These are phyloP conservation scores for Hemicrepidius hirtus DNA, from an alignment of 2,888 invertebrate species.

Conservation along the genomic window DNA sequence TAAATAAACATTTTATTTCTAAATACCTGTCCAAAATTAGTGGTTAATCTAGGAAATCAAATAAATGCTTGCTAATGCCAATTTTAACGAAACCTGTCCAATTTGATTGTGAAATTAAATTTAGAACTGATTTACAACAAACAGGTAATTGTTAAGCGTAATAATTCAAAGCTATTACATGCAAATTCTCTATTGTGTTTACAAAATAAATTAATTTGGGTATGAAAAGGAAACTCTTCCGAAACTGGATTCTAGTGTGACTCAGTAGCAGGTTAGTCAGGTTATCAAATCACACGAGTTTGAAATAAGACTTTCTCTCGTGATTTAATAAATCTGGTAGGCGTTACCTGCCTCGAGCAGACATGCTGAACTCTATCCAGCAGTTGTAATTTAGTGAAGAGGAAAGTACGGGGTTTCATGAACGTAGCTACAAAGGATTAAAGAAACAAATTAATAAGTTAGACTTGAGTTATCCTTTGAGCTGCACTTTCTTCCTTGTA, in stretches of 20 bases:
- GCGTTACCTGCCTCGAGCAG: constrained; percentile 42
- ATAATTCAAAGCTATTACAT: background rate
- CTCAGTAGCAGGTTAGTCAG: constrained; percentile 17
- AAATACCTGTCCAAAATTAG: too few species aligned
- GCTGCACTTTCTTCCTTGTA: constrained; percentile 11
- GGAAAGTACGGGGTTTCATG: constrained; percentile 27
- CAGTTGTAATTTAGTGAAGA: constrained; percentile 20
- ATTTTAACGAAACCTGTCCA: background rate
- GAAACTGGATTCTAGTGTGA: constrained; percentile 19
- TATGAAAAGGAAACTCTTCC: background rate
- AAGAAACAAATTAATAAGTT: constrained; percentile 45
- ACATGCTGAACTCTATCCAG: constrained; percentile 24
- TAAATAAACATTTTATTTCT: too few species aligned
- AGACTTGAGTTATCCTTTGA: constrained; percentile 28
- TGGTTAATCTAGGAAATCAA: too few species aligned
- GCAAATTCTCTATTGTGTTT: background rate
- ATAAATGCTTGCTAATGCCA: too few species aligned
- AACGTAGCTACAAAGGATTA: constrained; percentile 30
- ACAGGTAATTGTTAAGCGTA: background rate
- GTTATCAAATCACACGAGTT: constrained; percentile 34
- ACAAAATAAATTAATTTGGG: background rate
- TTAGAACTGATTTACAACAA: too few species aligned
- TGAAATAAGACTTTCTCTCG: constrained; percentile 29
- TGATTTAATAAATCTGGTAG: constrained; percentile 42
- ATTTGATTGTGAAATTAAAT: too few species aligned